Base-by-base conservation (phyloP, 1,140 invertebrate species). In the Elysia chlorotica region DNA sequence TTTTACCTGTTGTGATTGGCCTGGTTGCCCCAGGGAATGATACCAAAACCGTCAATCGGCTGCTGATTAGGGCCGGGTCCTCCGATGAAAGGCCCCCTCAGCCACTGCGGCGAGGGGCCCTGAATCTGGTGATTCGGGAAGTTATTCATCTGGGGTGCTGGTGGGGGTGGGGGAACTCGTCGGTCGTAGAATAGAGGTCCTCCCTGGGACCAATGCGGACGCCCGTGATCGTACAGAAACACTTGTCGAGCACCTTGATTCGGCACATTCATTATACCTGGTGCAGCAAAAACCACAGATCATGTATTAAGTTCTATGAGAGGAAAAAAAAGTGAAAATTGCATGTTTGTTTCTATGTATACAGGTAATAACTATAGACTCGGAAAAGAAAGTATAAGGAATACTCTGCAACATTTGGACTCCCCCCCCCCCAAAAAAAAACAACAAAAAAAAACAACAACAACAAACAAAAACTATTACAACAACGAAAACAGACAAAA, bases 231-330 rank as follows among this genome's bases (percentile, higher is more conserved):
- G 56, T 78, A 78, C 17, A 78, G 54, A 71, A 78, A 78, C 31
- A 78, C 71, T 66, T 78, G 77, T 19, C 73, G 76, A 48, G 67
- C 36, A 30, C 77, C 77, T 67, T 73, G 74, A 53, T 73, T 75
- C 69, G 74, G 77, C 74, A 78, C 76, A 62, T 73, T 78, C 77
- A 78, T 78, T 38, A 65, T 76, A 74, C 74, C 77, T 71, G 59
- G 3, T 62, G 53, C 1, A 28, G 30, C 59, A 2, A 71, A 5
- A 63, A 53, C 41, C 17, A 59, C 10, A 14, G 41, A 48, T 14
- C 41, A 48, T 14, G n/a, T 48, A 48, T 48, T 14, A 48, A 48
- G 41, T 14, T n/a, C n/a, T n/a, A n/a, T n/a, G n/a, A n/a, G n/a
- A n/a, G n/a, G n/a, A n/a, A n/a, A n/a, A n/a, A n/a, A n/a, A n/a